Evolutionary conservation across 2,113 vertebrate species (phyloP).

Genomic region (Gnathonemus longibarbis): DNA sequence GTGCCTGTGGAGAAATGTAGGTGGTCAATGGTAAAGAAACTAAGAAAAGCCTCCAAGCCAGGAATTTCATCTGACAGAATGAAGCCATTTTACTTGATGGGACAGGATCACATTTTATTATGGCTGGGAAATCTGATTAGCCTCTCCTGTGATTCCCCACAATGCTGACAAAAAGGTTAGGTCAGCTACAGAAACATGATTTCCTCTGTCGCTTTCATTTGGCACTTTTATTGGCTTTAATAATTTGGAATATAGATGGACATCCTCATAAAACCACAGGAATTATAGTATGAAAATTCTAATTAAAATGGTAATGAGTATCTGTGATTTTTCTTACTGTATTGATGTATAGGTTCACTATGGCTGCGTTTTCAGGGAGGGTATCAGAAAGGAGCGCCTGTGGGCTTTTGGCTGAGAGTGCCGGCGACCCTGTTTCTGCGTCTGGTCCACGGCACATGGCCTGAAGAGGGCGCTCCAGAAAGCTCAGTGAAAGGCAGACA

Average conservation of each 20-base stretch:
- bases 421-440: not conserved
- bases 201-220: not conserved
- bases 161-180: not conserved
- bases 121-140: not conserved
- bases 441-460: not conserved
- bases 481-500: not conserved
- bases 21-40: not conserved
- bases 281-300: not conserved
- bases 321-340: not conserved
- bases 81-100: not conserved
- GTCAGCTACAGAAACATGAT: not conserved
- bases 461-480: not conserved
- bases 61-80: not conserved
- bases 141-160: not conserved
- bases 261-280: not conserved
- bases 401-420: not conserved
- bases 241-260: not conserved
- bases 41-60: not conserved
- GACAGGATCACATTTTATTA: not conserved
- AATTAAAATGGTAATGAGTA: not conserved
- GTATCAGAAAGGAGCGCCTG: not conserved
- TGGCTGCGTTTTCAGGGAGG: not conserved
- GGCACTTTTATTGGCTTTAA: not conserved
- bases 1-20: not conserved
- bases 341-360: not conserved